These are phyloP conservation scores for Epizoanthus ramosus DNA, from an alignment of 92 coral and sea anemone species.

Conservation along the genomic window DNA sequence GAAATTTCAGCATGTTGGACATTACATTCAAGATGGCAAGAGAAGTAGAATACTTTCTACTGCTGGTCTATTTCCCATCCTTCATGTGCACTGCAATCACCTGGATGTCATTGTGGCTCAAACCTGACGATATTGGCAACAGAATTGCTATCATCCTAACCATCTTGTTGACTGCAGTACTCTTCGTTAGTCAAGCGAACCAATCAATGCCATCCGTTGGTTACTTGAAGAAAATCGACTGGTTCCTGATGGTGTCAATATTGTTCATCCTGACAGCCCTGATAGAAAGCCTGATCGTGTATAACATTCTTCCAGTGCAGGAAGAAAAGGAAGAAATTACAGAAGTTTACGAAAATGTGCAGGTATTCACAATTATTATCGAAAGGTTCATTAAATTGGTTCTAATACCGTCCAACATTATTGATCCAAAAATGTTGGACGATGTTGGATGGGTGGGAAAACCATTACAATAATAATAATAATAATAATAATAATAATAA, in stretches of 20 bases:
- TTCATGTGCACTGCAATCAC: constrained; percentile 29
- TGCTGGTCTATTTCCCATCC: constrained; percentile 23
- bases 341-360: neutral
- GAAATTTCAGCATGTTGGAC: constrained; percentile 23
- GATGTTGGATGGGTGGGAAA: too few relatives aligned
- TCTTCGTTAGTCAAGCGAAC: constrained; percentile 23
- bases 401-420: too few relatives aligned
- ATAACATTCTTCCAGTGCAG: constrained; percentile 3
- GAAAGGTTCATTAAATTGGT: too few relatives aligned
- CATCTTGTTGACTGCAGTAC: constrained; percentile 7
- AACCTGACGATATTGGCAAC: constrained; percentile 31
- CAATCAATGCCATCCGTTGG: constrained; percentile 29
- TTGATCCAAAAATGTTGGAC: too few relatives aligned
- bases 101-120: constrained; percentile 25
- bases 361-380: neutral
- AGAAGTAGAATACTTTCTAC: constrained; percentile 26
- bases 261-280: constrained; percentile 8
- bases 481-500: too few relatives aligned
- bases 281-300: constrained; percentile 25
- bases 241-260: constrained; percentile 30
- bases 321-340: neutral
- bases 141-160: constrained; percentile 22
- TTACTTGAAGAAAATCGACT: constrained; percentile 21
- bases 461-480: too few relatives aligned
- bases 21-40: constrained; percentile 14